Evolutionary conservation across 53 echinoderm and acorn worm genomes (phyloP), one percentile per base, ranked within the genome.

Genomic region (Pentamera pediparva): DNA sequence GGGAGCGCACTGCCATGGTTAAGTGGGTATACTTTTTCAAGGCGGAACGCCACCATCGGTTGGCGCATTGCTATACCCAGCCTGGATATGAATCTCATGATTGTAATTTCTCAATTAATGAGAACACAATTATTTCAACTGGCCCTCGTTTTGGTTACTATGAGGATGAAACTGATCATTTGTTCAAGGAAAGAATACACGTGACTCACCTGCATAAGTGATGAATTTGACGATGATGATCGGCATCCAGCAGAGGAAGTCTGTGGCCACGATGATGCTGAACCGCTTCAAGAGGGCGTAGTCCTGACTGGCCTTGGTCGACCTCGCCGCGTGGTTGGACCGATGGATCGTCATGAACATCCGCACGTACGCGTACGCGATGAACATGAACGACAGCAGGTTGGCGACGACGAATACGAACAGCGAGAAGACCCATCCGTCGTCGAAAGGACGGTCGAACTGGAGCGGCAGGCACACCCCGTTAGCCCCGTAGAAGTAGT

Each of bases 241-340:
- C 1, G 98, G 98, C 88, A 98, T 91, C 98, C 98, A 98, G 61
- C 98, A 98, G 29, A 98, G 62, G 36, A 98, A 91, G 54, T 98
- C 98, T 5, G 98, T 98, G 12, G 89, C 81, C 3, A 98, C 98
- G 39, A 98, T 88, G 54, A 98, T 59, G 9, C 89, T 89, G 62
- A 98, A 98, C 54, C 98, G 60, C 75, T 91, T 89, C 39, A 91
- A 62, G 35, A 98, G 67, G 31, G 85, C 85, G 79, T 83, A 91
- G 76, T 98, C 98, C 56, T 98, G 98, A 12, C 85, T 92, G 80
- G 88, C 84, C 72, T 91, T 91, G 58, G 91, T 98, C 5, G 98
- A 98, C 28, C 90, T 74, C 17, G 34, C 89, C 24, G 88, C 90
- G 6, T 86, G 83, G 60, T 82, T 88, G 11, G 98, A 89, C 65